phyloP scores from a whole-genome alignment of 2,113 vertebrate species.

The Larimichthys crocea region DNA sequence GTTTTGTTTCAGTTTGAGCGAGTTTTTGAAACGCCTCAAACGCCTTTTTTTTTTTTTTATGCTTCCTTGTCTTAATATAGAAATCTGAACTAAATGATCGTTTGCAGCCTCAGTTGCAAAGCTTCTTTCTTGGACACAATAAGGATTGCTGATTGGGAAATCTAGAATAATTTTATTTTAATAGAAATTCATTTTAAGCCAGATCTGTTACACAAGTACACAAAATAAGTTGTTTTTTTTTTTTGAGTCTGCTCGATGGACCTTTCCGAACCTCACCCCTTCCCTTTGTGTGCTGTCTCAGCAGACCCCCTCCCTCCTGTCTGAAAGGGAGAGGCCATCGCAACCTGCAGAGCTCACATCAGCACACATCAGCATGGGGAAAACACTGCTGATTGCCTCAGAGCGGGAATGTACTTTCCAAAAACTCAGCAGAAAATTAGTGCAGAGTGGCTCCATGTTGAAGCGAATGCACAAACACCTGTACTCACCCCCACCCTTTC shows the following conservation, averaged over 20 bases:
- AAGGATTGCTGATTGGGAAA: background rate
- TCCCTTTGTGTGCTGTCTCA: conserved; percentile 47
- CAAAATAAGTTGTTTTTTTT: conserved; percentile 4
- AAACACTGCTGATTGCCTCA: conserved; percentile 62
- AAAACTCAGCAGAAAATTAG: conserved; percentile 75
- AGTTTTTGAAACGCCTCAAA: conserved; percentile 45
- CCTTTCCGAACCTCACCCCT: conserved; percentile 8
- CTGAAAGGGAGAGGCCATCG: conserved; percentile 43
- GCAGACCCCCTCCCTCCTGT: conserved; percentile 46
- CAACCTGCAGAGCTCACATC: conserved; percentile 61
- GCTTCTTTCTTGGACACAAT: background rate
- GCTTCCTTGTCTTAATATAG: conserved; percentile 7
- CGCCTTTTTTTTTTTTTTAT: conserved; percentile 35
- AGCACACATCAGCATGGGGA: conserved; percentile 58
- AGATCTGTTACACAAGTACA: background rate
- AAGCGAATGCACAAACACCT: conserved; percentile 61
- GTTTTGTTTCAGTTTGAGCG: conserved; percentile 72
- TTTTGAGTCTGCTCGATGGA: conserved; percentile 8
- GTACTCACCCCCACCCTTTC: conserved; percentile 11
- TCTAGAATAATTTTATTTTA: background rate
- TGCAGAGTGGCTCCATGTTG: conserved; percentile 37
- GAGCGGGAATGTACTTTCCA: conserved; percentile 69
- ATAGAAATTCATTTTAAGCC: background rate
- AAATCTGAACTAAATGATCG: conserved; percentile 15
- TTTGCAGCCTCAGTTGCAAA: background rate